phyloP scores from a whole-genome alignment of 2,888 invertebrate species.

The Sinopyrophorus schimmeli region DNA sequence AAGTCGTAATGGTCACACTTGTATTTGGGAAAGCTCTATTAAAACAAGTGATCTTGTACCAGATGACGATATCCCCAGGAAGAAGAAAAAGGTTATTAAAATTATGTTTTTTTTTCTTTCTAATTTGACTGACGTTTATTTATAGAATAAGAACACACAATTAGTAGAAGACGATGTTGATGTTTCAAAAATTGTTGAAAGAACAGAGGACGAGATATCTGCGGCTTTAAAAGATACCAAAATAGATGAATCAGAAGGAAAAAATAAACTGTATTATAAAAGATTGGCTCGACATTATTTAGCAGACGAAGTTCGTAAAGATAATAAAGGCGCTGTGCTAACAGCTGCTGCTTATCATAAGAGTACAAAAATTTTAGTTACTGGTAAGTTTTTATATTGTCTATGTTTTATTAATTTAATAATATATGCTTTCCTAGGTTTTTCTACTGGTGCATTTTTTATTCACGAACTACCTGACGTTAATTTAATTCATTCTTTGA shows the following conservation, averaged over 20 bases:
- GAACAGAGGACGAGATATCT: slow-evolving; percentile 54
- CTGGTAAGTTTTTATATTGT: slow-evolving; percentile 54
- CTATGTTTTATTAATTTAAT: not conserved
- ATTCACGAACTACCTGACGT: slow-evolving; percentile 94
- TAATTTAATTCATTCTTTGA: slow-evolving; percentile 86
- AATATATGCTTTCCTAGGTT: slow-evolving; percentile 62
- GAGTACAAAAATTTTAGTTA: slow-evolving; percentile 77
- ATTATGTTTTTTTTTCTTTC: slow-evolving; percentile 34
- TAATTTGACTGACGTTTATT: slow-evolving; percentile 22
- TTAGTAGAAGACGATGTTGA: slow-evolving; percentile 73
- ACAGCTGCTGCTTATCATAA: slow-evolving; percentile 85
- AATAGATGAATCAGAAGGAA: slow-evolving; percentile 54
- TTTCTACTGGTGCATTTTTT: slow-evolving; percentile 88
- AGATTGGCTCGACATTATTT: slow-evolving; percentile 75
- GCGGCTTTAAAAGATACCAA: slow-evolving; percentile 53
- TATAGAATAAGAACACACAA: slow-evolving; percentile 47
- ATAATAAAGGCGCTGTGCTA: slow-evolving; percentile 65
- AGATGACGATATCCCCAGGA: slow-evolving; percentile 56
- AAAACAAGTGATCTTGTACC: slow-evolving; percentile 69
- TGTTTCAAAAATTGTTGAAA: slow-evolving; percentile 61
- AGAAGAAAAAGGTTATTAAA: slow-evolving; percentile 45
- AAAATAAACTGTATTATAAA: slow-evolving; percentile 65
- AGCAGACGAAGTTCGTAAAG: slow-evolving; percentile 69
- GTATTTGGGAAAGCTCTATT: slow-evolving; percentile 84
- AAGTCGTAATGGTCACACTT: slow-evolving; percentile 81